Conservation (phyloP, 1,140 invertebrate species). For the Drosophila jambulina region DNA sequence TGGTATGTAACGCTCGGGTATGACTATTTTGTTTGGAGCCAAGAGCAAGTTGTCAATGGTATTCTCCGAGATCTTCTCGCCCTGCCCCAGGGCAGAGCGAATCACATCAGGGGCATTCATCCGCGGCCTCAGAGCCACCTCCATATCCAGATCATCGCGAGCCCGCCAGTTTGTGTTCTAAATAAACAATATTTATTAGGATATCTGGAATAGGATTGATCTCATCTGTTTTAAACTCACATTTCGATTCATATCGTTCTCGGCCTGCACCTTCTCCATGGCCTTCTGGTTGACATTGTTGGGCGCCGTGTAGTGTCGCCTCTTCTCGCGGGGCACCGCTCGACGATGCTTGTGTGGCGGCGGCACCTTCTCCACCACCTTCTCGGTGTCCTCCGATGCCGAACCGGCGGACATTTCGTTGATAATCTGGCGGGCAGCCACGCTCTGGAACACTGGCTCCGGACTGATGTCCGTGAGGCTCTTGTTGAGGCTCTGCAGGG, state of each 20-base stretch:
- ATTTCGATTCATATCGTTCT: conserved; percentile 86
- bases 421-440: conserved; percentile 93
- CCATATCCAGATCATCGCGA: conserved; percentile 94
- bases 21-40: conserved; percentile 95
- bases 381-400: conserved; percentile 85
- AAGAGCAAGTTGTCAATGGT: conserved; percentile 94
- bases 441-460: conserved; percentile 92
- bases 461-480: conserved; percentile 82
- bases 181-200: not conserved
- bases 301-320: conserved; percentile 95
- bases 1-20: conserved; percentile 96
- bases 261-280: conserved; percentile 87
- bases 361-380: conserved; percentile 84
- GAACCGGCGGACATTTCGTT: conserved; percentile 90
- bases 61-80: conserved; percentile 87
- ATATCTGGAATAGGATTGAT: not conserved
- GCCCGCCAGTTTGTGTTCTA: conserved; percentile 88
- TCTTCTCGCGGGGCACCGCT: conserved; percentile 91
- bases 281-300: conserved; percentile 88
- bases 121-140: conserved; percentile 89
- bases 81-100: conserved; percentile 89
- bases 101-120: conserved; percentile 94
- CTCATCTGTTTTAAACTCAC: conserved; percentile 71
- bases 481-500: conserved; percentile 84
- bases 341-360: conserved; percentile 86